A percentile compares a stretch with the other conserved stretches of the same genome.
phyloP scores from a whole-genome alignment of 2,888 invertebrate species.

The Ennomos fuscantarius region DNA sequence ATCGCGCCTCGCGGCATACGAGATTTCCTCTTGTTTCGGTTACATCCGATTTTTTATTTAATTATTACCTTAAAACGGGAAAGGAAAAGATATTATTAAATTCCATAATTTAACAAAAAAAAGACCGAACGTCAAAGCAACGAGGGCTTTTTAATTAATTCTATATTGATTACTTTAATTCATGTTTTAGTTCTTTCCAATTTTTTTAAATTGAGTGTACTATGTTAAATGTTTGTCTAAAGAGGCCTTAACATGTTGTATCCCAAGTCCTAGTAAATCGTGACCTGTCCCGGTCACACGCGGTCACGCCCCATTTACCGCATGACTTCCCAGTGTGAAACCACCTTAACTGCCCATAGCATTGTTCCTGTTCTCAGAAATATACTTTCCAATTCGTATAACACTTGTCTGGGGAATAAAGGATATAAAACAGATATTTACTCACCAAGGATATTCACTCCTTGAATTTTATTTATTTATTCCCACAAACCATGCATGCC shows the following conservation, averaged over 20 bases:
- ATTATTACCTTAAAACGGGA: neutral
- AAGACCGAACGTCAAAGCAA: too few species aligned
- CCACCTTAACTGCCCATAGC: constrained; percentile 55
- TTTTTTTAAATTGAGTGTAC: neutral
- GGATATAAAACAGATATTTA: constrained; percentile 18
- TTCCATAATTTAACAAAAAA: too few species aligned
- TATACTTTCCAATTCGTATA: constrained; percentile 44
- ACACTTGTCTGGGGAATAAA: constrained; percentile 42
- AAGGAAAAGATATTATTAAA: too few species aligned
- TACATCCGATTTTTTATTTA: constrained; percentile 26
- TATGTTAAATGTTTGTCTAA: neutral
- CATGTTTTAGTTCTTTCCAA: neutral
- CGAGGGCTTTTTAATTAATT: too few species aligned
- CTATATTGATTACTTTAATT: too few species aligned
- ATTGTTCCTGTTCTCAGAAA: constrained; percentile 55
- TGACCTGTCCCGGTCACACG: constrained; percentile 66
- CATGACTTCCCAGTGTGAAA: constrained; percentile 54
- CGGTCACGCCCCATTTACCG: constrained; percentile 76
- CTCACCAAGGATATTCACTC: too few species aligned
- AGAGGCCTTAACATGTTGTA: constrained; percentile 16
- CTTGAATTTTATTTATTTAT: too few species aligned
- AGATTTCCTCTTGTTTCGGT: constrained; percentile 32
- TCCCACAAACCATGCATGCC: too few species aligned
- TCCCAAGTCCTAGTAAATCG: constrained; percentile 55
- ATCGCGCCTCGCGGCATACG: constrained; percentile 58